Percentiles rank a stretch among this genome's conserved stretches.
These are phyloP conservation scores for Stratiomys singularior DNA, from an alignment of 2,888 invertebrate genomes.

Conservation along the genomic window DNA sequence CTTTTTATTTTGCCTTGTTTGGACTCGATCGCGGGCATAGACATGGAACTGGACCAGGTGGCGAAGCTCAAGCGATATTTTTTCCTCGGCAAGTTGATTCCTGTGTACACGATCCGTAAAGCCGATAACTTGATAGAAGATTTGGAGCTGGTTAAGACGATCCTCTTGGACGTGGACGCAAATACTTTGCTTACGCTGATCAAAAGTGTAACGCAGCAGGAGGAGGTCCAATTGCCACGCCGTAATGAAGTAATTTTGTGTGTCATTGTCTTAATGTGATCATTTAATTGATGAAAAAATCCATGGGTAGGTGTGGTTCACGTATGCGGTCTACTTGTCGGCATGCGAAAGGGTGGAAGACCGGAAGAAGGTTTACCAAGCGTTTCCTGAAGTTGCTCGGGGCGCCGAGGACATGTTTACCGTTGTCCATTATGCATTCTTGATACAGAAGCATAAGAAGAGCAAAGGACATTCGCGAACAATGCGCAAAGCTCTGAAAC, in stretches of 20 bases:
- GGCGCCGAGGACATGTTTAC: slow-evolving; percentile 58
- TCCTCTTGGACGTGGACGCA: slow-evolving; percentile 51
- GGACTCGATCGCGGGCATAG: slow-evolving; percentile 52
- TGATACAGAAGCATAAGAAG: slow-evolving; percentile 55
- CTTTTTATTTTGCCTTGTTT: slow-evolving; percentile 39
- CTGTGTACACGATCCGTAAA: slow-evolving; percentile 56
- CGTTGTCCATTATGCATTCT: slow-evolving; percentile 57
- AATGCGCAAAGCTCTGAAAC: slow-evolving; percentile 58
- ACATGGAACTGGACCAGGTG: slow-evolving; percentile 52
- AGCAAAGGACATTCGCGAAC: slow-evolving; percentile 59
- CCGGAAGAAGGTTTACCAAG: slow-evolving; percentile 52
- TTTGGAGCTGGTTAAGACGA: slow-evolving; percentile 53
- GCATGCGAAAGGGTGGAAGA: slow-evolving; percentile 27
- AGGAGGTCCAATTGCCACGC: slow-evolving; percentile 55
- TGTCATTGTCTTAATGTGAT: not conserved
- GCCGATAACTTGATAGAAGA: slow-evolving; percentile 52
- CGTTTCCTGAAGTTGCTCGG: slow-evolving; percentile 55
- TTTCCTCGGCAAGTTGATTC: slow-evolving; percentile 57
- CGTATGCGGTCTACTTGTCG: slow-evolving; percentile 59
- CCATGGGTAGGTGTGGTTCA: slow-evolving; percentile 55
- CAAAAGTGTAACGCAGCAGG: slow-evolving; percentile 52
- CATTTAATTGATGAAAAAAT: not conserved
- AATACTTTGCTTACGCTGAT: slow-evolving; percentile 53
- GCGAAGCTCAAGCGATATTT: slow-evolving; percentile 55
- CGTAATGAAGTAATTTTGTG: slow-evolving; percentile 59